Base-by-base conservation (phyloP, 2,113 vertebrate genomes). In the Prunella fulvescens region DNA sequence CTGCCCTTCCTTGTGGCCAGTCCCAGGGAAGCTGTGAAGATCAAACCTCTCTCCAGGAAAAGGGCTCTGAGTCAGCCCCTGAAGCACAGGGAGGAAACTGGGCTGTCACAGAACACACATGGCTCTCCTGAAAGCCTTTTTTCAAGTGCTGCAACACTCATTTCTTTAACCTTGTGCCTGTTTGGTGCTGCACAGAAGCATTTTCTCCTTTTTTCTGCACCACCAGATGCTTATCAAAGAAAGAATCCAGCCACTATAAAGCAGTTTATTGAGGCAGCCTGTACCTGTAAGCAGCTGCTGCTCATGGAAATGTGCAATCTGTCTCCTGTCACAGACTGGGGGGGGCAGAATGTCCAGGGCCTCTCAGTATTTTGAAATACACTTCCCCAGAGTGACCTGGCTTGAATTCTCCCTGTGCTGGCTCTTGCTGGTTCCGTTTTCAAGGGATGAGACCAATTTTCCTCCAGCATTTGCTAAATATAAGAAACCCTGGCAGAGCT, bases 181-280 rank as follows among this genome's bases (percentile, higher is more conserved):
- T 35, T 57, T 47, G 81, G 51, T 37, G 56, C 50, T 77, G 39
- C 73, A 70, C 64, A 54, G 60, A 66, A 88, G 8, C 39, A 29
- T 77, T 77, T 85, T 33, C 11, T 48, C 19, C 8, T 18, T 25
- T 37, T 45, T 69, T 19, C 10, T 47, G 10, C n/a, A 51, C 12
- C 60, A 31, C 33, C 0, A 0, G 12, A 9, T 6, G 1, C 42
- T 81, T 50, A 48, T 7, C 12, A 60, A n/a, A 61, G 45, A 7
- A 67, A 47, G 24, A 74, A 11, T 2, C 22, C 19, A 33, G 19
- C 3, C n/a, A 12, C 14, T 47, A 6, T 23, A 29, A 67, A 67
- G 13, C 12, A 31, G n/a, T 48, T 65, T 62, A 4, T 78, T 39
- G 44, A 47, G 39, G 19, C 39, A 88, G 24, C 28, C 37, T 11